These are phyloP conservation scores for Microcebus lehilahytsara DNA, from an alignment of 2,113 vertebrate genomes.

Conservation along the genomic window DNA sequence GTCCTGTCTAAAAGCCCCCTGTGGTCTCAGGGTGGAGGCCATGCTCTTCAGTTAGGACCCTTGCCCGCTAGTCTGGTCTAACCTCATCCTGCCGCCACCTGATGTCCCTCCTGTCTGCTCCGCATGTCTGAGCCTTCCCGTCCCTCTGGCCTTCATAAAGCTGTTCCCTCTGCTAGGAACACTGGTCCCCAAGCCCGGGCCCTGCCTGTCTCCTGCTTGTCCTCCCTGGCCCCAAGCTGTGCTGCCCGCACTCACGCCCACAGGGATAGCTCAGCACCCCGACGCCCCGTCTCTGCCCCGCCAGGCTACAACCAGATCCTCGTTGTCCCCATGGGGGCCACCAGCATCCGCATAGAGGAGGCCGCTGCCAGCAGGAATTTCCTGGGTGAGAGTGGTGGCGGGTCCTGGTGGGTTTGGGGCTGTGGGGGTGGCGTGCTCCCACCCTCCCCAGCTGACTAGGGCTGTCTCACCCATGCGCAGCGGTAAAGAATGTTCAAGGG, in stretches of 20 bases:
- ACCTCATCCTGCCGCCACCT: too few relatives aligned
- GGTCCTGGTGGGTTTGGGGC: constrained; percentile 84
- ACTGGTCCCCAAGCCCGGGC: accelerated
- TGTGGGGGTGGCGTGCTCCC: background rate
- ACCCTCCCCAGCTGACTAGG: background rate
- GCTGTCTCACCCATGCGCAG: constrained; percentile 69
- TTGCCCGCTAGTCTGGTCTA: accelerated
- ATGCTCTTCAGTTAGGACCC: background rate
- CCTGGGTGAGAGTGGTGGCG: too few relatives aligned
- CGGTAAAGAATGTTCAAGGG: constrained; percentile 92
- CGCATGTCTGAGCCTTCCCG: background rate
- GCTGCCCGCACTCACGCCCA: too few relatives aligned
- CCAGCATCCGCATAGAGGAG: too few relatives aligned
- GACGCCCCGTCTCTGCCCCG: too few relatives aligned
- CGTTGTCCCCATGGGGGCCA: too few relatives aligned
- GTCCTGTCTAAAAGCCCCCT: background rate
- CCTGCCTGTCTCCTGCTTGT: background rate
- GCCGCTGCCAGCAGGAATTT: too few relatives aligned
- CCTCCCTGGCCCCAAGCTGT: background rate
- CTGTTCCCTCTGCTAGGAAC: background rate
- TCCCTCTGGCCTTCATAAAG: background rate
- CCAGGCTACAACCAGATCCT: too few relatives aligned
- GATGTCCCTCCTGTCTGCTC: background rate
- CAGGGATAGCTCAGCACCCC: too few relatives aligned
- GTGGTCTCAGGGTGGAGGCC: background rate